Conservation (phyloP, 2,888 invertebrate species). For the Galerucella nymphaeae region DNA sequence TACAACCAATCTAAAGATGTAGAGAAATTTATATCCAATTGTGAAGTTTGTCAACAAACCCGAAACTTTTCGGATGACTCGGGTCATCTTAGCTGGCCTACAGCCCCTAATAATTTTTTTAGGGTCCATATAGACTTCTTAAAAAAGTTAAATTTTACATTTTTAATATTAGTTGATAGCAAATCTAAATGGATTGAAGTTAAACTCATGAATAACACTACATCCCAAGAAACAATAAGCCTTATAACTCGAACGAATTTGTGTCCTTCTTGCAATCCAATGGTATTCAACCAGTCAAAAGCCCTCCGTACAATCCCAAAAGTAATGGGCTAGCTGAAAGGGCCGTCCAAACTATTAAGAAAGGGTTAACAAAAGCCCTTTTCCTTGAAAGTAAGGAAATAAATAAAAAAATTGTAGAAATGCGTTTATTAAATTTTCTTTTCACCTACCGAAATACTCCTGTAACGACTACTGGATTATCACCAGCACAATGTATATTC, state of each 20-base stretch:
- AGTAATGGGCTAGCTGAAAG: slow-evolving; percentile 41
- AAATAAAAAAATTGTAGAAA: too few relatives aligned
- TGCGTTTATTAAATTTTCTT: too few relatives aligned
- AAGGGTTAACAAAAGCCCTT: too few relatives aligned
- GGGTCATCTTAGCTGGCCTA: too few relatives aligned
- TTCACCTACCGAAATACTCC: too few relatives aligned
- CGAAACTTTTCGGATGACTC: too few relatives aligned
- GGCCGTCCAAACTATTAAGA: slow-evolving; percentile 41
- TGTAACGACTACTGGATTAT: too few relatives aligned
- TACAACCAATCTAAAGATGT: slow-evolving; percentile 20
- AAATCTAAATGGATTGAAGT: slow-evolving; percentile 46
- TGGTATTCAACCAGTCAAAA: slow-evolving; percentile 47
- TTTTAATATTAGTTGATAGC: slow-evolving; percentile 24
- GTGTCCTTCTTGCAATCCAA: slow-evolving; percentile 47
- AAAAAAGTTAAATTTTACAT: slow-evolving; percentile 30
- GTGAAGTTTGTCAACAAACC: slow-evolving; percentile 29
- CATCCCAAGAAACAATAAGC: slow-evolving; percentile 48
- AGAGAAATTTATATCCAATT: slow-evolving; percentile 25
- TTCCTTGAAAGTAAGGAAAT: too few relatives aligned
- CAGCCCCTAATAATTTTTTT: slow-evolving; percentile 17
- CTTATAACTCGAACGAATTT: slow-evolving; percentile 46
- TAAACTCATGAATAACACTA: slow-evolving; percentile 45
- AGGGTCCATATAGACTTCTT: slow-evolving; percentile 6
- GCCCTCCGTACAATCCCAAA: slow-evolving; percentile 43
- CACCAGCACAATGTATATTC: too few relatives aligned